Base-by-base conservation (phyloP, 2,113 vertebrate species). In the Odobenus rosmarus region DNA sequence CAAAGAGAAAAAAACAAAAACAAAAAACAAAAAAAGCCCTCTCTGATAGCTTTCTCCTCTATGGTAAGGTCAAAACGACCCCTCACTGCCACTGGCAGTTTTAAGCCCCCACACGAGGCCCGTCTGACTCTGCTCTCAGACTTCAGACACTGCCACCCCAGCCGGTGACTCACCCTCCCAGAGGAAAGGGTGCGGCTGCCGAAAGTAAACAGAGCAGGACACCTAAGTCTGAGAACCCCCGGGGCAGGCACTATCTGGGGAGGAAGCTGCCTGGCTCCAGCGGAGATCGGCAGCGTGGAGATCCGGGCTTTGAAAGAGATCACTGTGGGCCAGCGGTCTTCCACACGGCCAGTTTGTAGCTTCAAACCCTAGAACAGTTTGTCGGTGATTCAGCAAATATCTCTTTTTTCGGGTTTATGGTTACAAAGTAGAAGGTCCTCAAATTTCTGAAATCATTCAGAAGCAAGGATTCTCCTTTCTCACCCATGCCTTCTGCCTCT, bases 181-280 rank as follows among this genome's bases (percentile, higher is more conserved):
- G 57, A 94, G 97, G 94, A 90, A 96, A 94, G 91, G 96, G 98
- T 86, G 88, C 36, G 69, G 59, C 81, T 53, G 42, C 21, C 19
- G 18, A 92, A 69, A 19, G 61, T 57, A 72, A 95, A 97, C 88
- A 86, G 74, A 86, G 55, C 24, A 1, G n/a, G 89, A 96, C 92
- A 96, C 95, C 97, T 96, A 92, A 67, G 90, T 76, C 86, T 77
- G 42, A 67, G 77, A 76, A 84, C 33, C 67, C 67, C 33, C 46
- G 46, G 1, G 64, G 67, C 36, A 67, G 31, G 13, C 7, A 28
- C 74, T 81, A 36, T 72, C 87, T 84, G 0, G 18, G 69, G 71
- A 92, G 67, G 88, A 71, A 59, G 59, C 51, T 10, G 42, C n/a
- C 72, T 0, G 12, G n/a, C 28, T 36, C 14, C 26, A 1, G 6